phyloP scores from a whole-genome alignment of 2,113 vertebrate species.

The Protobothrops flavoviridis region DNA sequence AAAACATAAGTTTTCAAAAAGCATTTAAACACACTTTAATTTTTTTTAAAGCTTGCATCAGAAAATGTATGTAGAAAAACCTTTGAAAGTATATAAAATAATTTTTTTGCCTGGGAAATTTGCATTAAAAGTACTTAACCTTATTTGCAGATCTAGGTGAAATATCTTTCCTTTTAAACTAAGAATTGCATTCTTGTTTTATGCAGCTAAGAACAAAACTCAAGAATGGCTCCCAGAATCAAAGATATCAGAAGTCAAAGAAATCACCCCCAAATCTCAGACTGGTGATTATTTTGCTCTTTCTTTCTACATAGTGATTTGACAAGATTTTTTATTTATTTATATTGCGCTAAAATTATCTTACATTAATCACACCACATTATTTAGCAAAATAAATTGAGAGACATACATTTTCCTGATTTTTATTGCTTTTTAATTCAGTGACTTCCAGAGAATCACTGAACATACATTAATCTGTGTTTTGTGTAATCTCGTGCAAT shows the following conservation, averaged over 20 bases:
- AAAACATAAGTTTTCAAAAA: neutral
- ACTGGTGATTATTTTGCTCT: conserved; percentile 64
- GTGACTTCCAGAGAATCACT: neutral
- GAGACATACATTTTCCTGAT: neutral
- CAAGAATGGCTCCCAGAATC: conserved; percentile 70
- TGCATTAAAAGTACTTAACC: neutral
- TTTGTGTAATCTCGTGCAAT: neutral
- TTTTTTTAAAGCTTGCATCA: neutral
- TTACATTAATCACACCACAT: neutral
- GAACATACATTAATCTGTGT: neutral
- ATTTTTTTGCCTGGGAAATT: neutral
- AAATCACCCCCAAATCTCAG: conserved; percentile 61
- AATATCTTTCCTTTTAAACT: neutral
- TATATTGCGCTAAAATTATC: neutral
- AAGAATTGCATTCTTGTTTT: conserved; percentile 42
- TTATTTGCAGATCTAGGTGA: neutral
- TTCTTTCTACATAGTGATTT: conserved; percentile 29
- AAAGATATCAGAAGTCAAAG: conserved; percentile 72
- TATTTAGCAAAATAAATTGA: neutral
- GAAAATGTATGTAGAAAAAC: neutral
- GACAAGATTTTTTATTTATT: neutral
- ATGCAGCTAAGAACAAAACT: conserved; percentile 73
- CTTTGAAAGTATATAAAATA: neutral
- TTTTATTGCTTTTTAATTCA: neutral
- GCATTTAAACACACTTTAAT: neutral